Conservation (phyloP, 2,113 vertebrate species). For the Oxyura jamaicensis region DNA sequence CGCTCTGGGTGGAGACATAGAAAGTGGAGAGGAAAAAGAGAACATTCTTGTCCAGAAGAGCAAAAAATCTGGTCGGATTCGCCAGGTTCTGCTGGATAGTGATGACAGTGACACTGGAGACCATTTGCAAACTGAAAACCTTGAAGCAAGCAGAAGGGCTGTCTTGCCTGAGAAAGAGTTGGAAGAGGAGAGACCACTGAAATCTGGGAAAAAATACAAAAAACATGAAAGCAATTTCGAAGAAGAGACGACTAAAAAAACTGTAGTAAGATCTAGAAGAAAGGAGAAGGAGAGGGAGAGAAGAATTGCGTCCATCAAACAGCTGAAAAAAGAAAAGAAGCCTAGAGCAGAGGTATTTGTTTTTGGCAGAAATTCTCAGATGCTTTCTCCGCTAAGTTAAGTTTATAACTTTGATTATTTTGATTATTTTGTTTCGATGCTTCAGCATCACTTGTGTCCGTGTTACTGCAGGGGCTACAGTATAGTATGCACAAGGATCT, state of each 20-base stretch:
- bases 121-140: neutral
- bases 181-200: neutral
- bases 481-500: neutral
- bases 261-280: slow-evolving; percentile 69
- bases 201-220: slow-evolving; percentile 33
- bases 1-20: slow-evolving; percentile 32
- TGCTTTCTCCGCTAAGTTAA: neutral
- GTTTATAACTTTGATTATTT: rapidly evolving
- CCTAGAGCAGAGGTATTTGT: slow-evolving; percentile 62
- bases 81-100: slow-evolving; percentile 60
- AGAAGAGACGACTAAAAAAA: slow-evolving; percentile 46
- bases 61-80: slow-evolving; percentile 45
- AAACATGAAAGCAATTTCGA: neutral
- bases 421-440: neutral
- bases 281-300: slow-evolving; percentile 68
- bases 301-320: slow-evolving; percentile 59
- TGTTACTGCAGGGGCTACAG: neutral
- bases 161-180: neutral
- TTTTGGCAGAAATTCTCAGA: neutral
- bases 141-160: neutral
- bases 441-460: neutral
- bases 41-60: neutral
- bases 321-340: slow-evolving; percentile 74
- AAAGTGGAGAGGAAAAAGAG: slow-evolving; percentile 42
- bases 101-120: slow-evolving; percentile 72